Conservation (phyloP, 2,113 vertebrate species). For the Anser brachyrhynchus region DNA sequence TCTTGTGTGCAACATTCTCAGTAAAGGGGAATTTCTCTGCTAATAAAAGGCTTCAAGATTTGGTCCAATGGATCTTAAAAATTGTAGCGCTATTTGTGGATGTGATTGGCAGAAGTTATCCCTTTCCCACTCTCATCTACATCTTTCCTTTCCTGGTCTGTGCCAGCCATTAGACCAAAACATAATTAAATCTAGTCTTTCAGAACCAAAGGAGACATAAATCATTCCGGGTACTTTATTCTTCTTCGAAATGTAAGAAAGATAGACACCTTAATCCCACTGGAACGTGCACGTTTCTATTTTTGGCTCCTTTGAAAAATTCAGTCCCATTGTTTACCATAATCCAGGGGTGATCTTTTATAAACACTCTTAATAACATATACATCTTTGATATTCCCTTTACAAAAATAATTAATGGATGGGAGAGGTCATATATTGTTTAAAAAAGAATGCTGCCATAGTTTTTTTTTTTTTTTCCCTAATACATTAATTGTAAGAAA, state of each 20-base stretch:
- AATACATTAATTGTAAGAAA: neutral
- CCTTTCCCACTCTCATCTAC: neutral
- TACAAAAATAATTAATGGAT: neutral
- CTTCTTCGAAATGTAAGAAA: neutral
- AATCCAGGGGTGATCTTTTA: neutral
- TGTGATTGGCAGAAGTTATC: slow-evolving; percentile 1
- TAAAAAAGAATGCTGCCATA: neutral
- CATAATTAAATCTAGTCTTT: slow-evolving; percentile 1
- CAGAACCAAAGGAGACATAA: neutral
- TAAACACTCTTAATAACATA: neutral
- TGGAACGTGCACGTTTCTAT: neutral
- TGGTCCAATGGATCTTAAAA: neutral
- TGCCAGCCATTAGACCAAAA: neutral
- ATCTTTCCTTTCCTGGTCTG: neutral
- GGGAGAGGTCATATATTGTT: rapidly evolving
- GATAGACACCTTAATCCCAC: neutral
- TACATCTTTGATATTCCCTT: neutral
- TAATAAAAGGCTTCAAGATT: neutral
- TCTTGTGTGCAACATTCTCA: neutral
- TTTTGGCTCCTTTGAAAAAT: neutral
- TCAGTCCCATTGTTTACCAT: neutral
- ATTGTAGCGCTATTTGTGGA: neutral
- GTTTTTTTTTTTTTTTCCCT: neutral
- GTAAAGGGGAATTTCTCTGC: slow-evolving; percentile 1
- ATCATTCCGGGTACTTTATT: neutral